Base-by-base conservation (phyloP, 1,140 invertebrate species). In the Plectrocnemia conspersa region DNA sequence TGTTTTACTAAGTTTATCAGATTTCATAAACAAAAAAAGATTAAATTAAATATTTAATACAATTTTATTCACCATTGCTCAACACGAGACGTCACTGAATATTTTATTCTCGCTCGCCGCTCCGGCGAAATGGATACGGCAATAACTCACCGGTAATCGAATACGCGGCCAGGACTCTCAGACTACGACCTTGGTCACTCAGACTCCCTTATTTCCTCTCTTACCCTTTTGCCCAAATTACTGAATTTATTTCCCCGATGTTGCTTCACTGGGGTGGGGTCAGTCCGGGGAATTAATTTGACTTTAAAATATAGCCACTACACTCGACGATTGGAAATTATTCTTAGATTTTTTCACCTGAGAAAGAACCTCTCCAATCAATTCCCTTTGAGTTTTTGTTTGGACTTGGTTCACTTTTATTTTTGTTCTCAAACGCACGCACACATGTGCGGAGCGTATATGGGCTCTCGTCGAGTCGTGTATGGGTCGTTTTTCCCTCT, bases 101-200 rank as follows among this genome's bases (percentile, higher is more conserved):
- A 4, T 35, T 24, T 27, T 52, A 32, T 35, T 19, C 42, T 54
- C 44, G 44, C 50, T 33, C 47, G 56, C 50, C 40, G 50, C 47
- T 53, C 47, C 40, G 52, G 50, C 52, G 59, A 52, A 61, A 61
- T 61, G 59, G 59, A 61, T 61, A 61, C 54, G 50, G 59, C 46
- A 49, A 61, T 61, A 61, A 56, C 54, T 61, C 59, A 56, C 54
- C 38, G 59, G 59, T 61, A 61, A 61, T 61, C 59, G 54, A 61
- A 61, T 61, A 49, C 40, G 36, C 24, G 40, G 41, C 22, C 40
- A 24, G 50, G 38, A 50, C 38, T 41, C 50, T 21, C 22, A 1
- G 32, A 23, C 19, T 3, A 33, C 21, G 50, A 44, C 50, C 50
- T 44, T 41, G 38, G 25, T 33, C 38, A 42, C 50, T 41, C 33